These are phyloP conservation scores for Synanthedon myopaeformis DNA, from an alignment of 2,888 invertebrate genomes.

Conservation along the genomic window DNA sequence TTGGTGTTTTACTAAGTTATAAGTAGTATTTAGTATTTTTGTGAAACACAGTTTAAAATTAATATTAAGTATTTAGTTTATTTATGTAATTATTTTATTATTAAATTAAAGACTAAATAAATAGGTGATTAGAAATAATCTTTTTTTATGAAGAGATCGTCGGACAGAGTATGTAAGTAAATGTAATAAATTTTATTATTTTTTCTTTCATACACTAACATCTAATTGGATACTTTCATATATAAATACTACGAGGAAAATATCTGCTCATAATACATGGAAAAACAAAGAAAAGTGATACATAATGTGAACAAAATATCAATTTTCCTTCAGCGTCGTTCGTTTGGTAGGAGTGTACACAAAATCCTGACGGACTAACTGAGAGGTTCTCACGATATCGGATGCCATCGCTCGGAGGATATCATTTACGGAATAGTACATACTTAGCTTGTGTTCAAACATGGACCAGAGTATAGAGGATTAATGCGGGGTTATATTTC, in stretches of 20 bases:
- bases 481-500: slow-evolving; percentile 4
- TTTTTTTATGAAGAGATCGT: too few species aligned
- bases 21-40: too few species aligned
- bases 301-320: slow-evolving; percentile 2
- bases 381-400: slow-evolving; percentile 28
- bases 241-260: too few species aligned
- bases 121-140: too few species aligned
- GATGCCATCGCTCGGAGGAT: slow-evolving; percentile 17
- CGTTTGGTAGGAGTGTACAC: not conserved
- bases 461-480: slow-evolving; percentile 6
- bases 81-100: too few species aligned
- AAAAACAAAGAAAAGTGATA: not conserved
- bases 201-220: too few species aligned
- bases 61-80: too few species aligned
- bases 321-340: not conserved
- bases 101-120: too few species aligned
- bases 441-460: slow-evolving; percentile 8
- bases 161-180: too few species aligned
- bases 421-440: slow-evolving; percentile 22
- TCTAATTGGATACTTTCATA: too few species aligned
- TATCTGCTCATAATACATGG: too few species aligned
- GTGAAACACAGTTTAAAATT: not conserved
- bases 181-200: too few species aligned
- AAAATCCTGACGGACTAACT: slow-evolving; percentile 12
- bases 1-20: not conserved